phyloP scores from a whole-genome alignment of 2,113 vertebrate species.

The Craseonycteris thonglongyai region DNA sequence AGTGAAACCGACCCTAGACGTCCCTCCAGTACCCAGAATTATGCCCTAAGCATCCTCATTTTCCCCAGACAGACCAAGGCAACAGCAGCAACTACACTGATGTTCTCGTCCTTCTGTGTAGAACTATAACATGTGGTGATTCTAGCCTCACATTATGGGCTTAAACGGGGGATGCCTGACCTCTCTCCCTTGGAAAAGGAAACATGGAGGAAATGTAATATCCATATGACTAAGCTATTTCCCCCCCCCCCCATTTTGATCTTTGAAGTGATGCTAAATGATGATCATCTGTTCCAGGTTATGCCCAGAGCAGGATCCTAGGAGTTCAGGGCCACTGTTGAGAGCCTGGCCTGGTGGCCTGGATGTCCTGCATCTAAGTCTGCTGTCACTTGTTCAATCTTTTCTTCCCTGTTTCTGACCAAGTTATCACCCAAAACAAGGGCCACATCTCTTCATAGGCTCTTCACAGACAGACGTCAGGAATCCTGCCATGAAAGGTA shows the following conservation, averaged over 20 bases:
- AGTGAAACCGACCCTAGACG: background rate
- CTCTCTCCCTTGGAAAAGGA: background rate
- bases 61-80: background rate
- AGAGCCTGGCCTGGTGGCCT: background rate
- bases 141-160: background rate
- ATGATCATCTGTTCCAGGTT: background rate
- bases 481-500: background rate
- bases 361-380: background rate
- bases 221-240: background rate
- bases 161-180: background rate
- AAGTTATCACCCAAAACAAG: background rate
- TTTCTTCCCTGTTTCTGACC: background rate
- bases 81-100: background rate
- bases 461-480: slow-evolving; percentile 2
- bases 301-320: background rate
- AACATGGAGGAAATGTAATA: background rate
- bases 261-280: slow-evolving; percentile 3
- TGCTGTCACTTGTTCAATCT: background rate
- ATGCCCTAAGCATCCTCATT: background rate
- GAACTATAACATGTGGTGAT: background rate
- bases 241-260: background rate
- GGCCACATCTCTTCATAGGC: background rate
- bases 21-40: background rate
- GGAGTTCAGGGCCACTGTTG: background rate
- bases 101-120: background rate